Evolutionary conservation across 2,888 invertebrate species (phyloP).

Genomic region (Hanleya hanleyi): DNA sequence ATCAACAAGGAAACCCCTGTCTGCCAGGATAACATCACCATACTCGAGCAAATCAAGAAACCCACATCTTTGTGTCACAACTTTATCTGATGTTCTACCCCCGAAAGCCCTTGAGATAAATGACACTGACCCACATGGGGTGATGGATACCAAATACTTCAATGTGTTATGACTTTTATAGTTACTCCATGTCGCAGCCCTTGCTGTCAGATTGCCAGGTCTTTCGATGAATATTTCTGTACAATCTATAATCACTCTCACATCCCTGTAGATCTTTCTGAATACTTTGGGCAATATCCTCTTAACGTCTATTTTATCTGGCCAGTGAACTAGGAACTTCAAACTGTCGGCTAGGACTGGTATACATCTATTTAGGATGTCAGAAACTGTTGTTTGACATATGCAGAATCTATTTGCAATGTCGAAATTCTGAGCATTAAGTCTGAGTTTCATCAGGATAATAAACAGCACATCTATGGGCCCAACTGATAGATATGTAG

Average conservation of each 20-base stretch:
- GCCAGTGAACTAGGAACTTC: conserved; percentile 31
- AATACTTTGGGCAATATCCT: conserved; percentile 24
- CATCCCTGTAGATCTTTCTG: conserved; percentile 16
- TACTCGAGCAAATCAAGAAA: background rate
- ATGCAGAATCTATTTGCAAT: conserved; percentile 20
- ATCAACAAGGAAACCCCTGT: background rate
- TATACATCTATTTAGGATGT: conserved; percentile 16
- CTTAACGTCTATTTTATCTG: conserved; percentile 23
- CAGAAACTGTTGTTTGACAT: conserved; percentile 17
- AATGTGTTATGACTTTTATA: background rate
- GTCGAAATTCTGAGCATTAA: conserved; percentile 23
- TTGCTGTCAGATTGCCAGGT: background rate
- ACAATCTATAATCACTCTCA: conserved; percentile 9
- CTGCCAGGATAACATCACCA: background rate
- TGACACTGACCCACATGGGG: background rate
- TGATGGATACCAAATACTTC: background rate
- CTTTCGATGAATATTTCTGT: background rate
- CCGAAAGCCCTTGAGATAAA: background rate
- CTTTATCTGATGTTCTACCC: background rate
- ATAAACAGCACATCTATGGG: conserved; percentile 13
- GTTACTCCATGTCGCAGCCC: background rate
- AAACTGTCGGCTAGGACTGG: conserved; percentile 18
- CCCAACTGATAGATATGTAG: background rate
- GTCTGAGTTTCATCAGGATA: conserved; percentile 25
- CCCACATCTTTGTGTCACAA: background rate